Base-by-base conservation (phyloP, 35 echinoderm and acorn worm species). In the Ptychodera flava region DNA sequence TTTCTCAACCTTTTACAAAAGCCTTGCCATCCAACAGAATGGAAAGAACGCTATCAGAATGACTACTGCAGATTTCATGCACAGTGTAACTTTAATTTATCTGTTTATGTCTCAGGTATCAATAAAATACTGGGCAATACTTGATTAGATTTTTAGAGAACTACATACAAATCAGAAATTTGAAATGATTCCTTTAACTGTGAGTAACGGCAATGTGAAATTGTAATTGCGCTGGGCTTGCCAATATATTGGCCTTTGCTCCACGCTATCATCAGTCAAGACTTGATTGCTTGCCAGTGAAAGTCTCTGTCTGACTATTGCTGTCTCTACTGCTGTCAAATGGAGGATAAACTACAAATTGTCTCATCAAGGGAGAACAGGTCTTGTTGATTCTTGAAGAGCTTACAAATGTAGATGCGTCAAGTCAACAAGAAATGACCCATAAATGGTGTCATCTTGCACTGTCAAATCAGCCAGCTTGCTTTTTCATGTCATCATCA, bases 311-410 rank as follows among this genome's bases (percentile, higher is more conserved):
- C 22, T 64, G 22, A 12, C 6, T 22, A 64, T 64, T 64, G 6
- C 6, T 64, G 45, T 64, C 45, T 22, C 22, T 12, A 22, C 45
- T 64, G 22, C 45, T 64, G 45, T 22, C 45, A 64, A 64, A 64
- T 64, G 45, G 45, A 64, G 45, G 45, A 64, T 64, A 64, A 64
- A 64, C 45, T 64, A 64, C 45, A 64, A 64, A 64, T 64, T 64
- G 45, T 64, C 45, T 64, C 45, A 22, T 64, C 45, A 64, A 64
- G 22, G 45, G 6, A 64, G 45, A 64, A 64, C 6, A 64, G 45
- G 45, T 22, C 45, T 64, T 64, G 22, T 64, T 64, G 6, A 64
- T 22, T 64, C 45, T 22, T 6, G 6, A 22, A 22, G 45, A n/a
- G n/a, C n/a, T n/a, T n/a, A n/a, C n/a, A n/a, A n/a, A n/a, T n/a